Evolutionary conservation across 2,797 vertebrate genomes (phyloP).

Genomic region (Syngnathus acus): DNA sequence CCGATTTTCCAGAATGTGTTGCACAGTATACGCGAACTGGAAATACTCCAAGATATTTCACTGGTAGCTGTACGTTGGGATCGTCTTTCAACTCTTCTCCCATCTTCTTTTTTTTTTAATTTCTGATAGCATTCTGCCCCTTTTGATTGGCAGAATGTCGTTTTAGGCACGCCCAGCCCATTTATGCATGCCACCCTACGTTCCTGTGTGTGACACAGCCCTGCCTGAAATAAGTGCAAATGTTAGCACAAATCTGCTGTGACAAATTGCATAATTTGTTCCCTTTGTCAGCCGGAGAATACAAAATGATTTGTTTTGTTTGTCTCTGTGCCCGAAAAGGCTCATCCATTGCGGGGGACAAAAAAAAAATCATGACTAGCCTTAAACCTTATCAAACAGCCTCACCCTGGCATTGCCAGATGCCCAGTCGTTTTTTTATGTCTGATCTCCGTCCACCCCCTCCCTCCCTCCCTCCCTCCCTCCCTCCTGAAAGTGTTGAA

Average conservation of each 20-base stretch:
- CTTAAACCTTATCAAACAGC: not conserved
- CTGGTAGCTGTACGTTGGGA: not conserved
- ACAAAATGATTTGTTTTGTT: constrained; percentile 29
- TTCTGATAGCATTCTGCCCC: not conserved
- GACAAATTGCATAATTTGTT: constrained; percentile 31
- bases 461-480: constrained; percentile 31
- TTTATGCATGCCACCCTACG: not conserved
- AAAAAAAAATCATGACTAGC: not conserved
- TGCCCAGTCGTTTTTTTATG: constrained; percentile 17
- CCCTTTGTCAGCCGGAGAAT: constrained; percentile 22
- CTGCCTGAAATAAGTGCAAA: not conserved
- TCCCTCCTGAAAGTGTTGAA: constrained; percentile 24
- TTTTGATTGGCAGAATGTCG: not conserved
- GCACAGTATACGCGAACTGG: not conserved
- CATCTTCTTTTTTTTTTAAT: not conserved
- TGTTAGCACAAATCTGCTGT: constrained; percentile 2
- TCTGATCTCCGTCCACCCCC: constrained; percentile 25
- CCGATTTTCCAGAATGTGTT: not conserved
- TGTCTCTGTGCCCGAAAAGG: not conserved
- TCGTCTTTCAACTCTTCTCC: not conserved
- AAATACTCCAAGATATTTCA: not conserved
- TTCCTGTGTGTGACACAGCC: not conserved
- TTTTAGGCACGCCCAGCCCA: not conserved
- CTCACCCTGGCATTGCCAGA: constrained; percentile 14
- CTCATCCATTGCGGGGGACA: not conserved